Evolutionary conservation across 2,797 vertebrate genomes (phyloP).

Genomic region (Microchirus variegatus): DNA sequence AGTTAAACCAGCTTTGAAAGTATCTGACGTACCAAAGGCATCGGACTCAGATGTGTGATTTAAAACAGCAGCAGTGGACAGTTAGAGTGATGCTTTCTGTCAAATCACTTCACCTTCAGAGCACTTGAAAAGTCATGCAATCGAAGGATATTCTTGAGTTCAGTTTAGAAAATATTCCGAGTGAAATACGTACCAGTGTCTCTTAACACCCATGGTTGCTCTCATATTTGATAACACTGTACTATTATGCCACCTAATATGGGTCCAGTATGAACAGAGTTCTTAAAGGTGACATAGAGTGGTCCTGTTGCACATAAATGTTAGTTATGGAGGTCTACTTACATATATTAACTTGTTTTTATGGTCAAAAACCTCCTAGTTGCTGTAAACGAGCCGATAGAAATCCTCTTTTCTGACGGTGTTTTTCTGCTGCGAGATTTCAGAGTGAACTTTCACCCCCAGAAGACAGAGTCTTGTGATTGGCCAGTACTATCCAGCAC

Average conservation of each 20-base stretch:
- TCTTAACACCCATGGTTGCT: constrained; percentile 14
- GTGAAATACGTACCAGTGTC: constrained; percentile 35
- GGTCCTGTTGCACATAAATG: too few species aligned
- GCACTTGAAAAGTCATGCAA: constrained; percentile 34
- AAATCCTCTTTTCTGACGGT: too few species aligned
- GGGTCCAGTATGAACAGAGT: not conserved
- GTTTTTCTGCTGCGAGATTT: too few species aligned
- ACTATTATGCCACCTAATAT: constrained; percentile 19
- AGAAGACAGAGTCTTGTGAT: too few species aligned
- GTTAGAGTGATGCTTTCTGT: constrained; percentile 45
- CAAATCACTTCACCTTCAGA: constrained; percentile 36
- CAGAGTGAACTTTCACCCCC: too few species aligned
- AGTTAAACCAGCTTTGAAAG: constrained; percentile 6
- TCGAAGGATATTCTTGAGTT: constrained; percentile 23
- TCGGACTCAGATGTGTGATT: constrained; percentile 32
- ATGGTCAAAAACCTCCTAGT: too few species aligned
- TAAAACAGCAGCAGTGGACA: constrained; percentile 43
- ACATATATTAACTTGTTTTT: too few species aligned
- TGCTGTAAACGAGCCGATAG: too few species aligned
- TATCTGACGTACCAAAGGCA: constrained; percentile 21
- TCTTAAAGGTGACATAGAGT: too few species aligned
- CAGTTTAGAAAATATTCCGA: constrained; percentile 41
- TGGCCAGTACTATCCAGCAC: too few species aligned
- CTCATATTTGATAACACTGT: constrained; percentile 22
- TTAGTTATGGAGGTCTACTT: too few species aligned